A percentile compares a stretch with the other conserved stretches of the same genome.
Evolutionary conservation across 2,113 vertebrate species (phyloP).

Genomic region (Gasterosteus aculeatus): DNA sequence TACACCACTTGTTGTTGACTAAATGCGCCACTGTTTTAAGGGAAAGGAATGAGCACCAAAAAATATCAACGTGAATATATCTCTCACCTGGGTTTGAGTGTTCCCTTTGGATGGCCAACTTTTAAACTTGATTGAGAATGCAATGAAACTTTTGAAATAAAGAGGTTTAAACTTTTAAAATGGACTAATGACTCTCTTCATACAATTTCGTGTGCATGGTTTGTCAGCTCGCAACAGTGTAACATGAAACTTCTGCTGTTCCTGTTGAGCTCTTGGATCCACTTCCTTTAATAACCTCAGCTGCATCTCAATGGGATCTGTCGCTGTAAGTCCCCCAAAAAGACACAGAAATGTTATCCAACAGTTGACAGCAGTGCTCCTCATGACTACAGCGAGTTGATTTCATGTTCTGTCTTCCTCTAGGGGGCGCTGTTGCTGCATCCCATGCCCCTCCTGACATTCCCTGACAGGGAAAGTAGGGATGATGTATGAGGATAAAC

Average conservation of each 20-base stretch:
- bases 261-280: neutral
- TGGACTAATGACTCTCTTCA: slow-evolving; percentile 12
- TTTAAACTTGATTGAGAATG: slow-evolving; percentile 62
- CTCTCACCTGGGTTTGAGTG: slow-evolving; percentile 24
- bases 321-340: neutral
- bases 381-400: neutral
- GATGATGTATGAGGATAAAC: neutral
- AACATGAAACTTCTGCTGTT: neutral
- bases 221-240: neutral
- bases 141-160: slow-evolving; percentile 74
- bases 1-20: slow-evolving; percentile 65
- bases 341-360: neutral
- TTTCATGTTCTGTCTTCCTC: neutral
- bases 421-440: neutral
- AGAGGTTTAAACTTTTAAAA: slow-evolving; percentile 65
- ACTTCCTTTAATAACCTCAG: neutral
- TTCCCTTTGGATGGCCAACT: slow-evolving; percentile 30
- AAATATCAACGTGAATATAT: slow-evolving; percentile 53
- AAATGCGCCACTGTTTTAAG: slow-evolving; percentile 63
- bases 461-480: too few species aligned
- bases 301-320: neutral
- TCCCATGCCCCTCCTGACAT: neutral
- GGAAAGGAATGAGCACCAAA: slow-evolving; percentile 31
- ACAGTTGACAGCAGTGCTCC: neutral
- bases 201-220: neutral